Percentiles rank a stretch among this genome's conserved stretches.
phyloP scores from a whole-genome alignment of 2,797 vertebrate genomes.

The Xenentodon cancila region DNA sequence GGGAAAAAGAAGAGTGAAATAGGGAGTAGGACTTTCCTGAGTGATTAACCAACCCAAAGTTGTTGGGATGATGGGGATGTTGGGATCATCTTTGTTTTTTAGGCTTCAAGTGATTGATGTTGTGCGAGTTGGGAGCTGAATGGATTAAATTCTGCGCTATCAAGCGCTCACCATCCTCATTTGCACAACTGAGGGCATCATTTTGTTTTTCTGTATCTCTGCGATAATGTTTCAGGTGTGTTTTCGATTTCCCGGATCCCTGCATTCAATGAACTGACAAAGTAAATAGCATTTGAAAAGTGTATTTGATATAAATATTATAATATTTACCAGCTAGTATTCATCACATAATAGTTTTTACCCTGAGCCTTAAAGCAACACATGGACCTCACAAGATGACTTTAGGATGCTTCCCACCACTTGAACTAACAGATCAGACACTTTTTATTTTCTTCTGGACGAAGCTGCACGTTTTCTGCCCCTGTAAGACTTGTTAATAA shows the following conservation, averaged over 20 bases:
- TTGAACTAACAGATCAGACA: too few relatives aligned
- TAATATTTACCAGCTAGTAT: too few relatives aligned
- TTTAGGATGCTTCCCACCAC: too few relatives aligned
- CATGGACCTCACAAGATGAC: too few relatives aligned
- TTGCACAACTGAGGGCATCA: constrained; percentile 29
- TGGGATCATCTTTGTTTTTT: constrained; percentile 36
- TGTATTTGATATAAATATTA: too few relatives aligned
- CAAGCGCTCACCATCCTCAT: constrained; percentile 21
- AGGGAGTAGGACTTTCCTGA: constrained; percentile 64
- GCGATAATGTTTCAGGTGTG: constrained; percentile 1
- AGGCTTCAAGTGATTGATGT: constrained; percentile 46
- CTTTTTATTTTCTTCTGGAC: too few relatives aligned
- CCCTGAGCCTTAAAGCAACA: too few relatives aligned
- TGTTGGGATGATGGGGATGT: constrained; percentile 44
- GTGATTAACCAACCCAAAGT: constrained; percentile 68
- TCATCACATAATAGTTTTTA: too few relatives aligned
- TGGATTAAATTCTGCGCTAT: constrained; percentile 27
- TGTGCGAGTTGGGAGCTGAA: constrained; percentile 36
- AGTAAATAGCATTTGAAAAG: neutral
- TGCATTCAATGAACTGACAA: neutral
- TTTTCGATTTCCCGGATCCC: neutral
- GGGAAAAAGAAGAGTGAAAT: constrained; percentile 56
- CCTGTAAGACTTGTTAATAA: too few relatives aligned
- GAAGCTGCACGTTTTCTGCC: too few relatives aligned
- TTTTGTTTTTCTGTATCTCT: constrained; percentile 7